These are phyloP conservation scores for Epirrhoe alternata DNA, from an alignment of 2,888 invertebrate species.

Conservation along the genomic window DNA sequence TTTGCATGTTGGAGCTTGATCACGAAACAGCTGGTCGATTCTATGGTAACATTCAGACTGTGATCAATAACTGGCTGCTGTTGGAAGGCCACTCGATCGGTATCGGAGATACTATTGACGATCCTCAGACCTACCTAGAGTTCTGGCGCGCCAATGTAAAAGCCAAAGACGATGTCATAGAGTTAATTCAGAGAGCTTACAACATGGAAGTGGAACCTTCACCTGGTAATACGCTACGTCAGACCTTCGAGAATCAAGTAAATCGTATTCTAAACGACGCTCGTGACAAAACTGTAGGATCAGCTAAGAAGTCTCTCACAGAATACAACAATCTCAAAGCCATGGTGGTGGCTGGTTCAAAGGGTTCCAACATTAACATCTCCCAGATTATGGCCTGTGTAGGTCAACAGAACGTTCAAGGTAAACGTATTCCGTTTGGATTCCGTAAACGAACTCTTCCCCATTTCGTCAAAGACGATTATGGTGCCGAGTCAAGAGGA, in stretches of 20 bases:
- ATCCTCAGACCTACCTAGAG: conserved; percentile 98
- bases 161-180: conserved; percentile 99
- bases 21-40: conserved; percentile 98
- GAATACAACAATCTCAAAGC: conserved; percentile 99
- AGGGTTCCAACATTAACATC: conserved; percentile 99
- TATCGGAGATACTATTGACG: conserved; percentile 99
- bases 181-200: conserved; percentile 99
- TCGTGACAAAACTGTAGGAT: conserved; percentile 99
- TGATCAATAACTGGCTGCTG: conserved; percentile 99
- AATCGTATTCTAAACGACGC: conserved; percentile 99
- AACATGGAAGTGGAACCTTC: conserved; percentile 99
- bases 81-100: conserved; percentile 98
- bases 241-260: conserved; percentile 99
- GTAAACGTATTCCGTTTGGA: conserved; percentile 99
- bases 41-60: conserved; percentile 99
- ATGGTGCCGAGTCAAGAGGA: conserved; percentile 99
- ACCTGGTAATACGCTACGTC: conserved; percentile 99
- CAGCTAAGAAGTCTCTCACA: conserved; percentile 99
- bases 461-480: conserved; percentile 99
- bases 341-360: conserved; percentile 99
- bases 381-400: conserved; percentile 99
- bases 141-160: conserved; percentile 99
- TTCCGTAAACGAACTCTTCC: conserved; percentile 99
- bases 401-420: conserved; percentile 99
- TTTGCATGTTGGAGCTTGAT: conserved; percentile 98